A percentile compares a stretch with the other conserved stretches of the same genome.
These are phyloP conservation scores for Myocastor coypus DNA, from an alignment of 2,113 vertebrate genomes.

Conservation along the genomic window DNA sequence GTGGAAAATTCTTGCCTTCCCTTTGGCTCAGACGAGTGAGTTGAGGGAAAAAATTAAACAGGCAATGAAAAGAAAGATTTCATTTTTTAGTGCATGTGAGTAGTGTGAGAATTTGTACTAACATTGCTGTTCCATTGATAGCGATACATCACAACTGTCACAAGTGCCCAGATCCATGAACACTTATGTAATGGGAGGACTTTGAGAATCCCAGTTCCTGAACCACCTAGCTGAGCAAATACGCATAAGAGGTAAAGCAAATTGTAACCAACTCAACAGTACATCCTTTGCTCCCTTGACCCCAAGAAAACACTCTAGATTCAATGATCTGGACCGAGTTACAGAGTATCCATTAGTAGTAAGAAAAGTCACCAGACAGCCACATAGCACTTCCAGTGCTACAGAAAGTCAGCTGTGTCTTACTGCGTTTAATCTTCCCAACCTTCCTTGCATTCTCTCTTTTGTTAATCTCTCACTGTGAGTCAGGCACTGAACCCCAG, in stretches of 20 bases:
- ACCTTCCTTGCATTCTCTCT: background rate
- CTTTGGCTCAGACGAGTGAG: constrained; percentile 71
- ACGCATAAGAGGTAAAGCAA: background rate
- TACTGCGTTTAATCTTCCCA: background rate
- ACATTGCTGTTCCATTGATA: background rate
- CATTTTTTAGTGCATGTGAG: constrained; percentile 28
- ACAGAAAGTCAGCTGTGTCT: fast-evolving
- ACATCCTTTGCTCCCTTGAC: background rate
- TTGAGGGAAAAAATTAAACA: constrained; percentile 62
- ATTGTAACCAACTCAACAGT: background rate
- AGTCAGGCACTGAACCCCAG: background rate
- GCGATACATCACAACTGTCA: background rate
- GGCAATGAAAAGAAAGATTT: constrained; percentile 72
- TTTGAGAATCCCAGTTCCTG: background rate
- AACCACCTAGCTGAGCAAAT: background rate
- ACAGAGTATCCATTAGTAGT: background rate
- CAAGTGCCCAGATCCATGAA: fast-evolving
- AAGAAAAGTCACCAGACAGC: background rate
- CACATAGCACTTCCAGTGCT: background rate
- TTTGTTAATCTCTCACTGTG: background rate
- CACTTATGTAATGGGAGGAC: background rate
- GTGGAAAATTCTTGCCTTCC: constrained; percentile 86
- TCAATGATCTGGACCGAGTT: background rate
- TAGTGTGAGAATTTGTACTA: background rate
- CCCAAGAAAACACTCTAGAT: background rate